Conservation (phyloP, 2,888 invertebrate species). For the Mallateleia sp. region DNA sequence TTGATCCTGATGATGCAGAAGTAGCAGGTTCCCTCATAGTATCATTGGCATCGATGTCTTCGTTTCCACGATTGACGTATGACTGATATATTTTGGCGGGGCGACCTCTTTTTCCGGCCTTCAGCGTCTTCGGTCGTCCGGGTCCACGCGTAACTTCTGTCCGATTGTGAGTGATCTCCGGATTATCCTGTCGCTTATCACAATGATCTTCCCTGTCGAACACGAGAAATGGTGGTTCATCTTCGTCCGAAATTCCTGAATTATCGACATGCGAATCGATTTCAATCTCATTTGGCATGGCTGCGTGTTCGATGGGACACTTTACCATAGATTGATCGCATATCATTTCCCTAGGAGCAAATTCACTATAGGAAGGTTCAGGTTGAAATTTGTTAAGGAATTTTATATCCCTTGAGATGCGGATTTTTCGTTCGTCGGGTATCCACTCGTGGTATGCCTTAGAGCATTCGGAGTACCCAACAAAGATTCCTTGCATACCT, state of each 20-base stretch:
- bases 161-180: background rate
- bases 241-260: too few relatives aligned
- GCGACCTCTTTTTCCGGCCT: slow-evolving; percentile 11
- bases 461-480: slow-evolving; percentile 63
- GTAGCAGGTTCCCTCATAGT: background rate
- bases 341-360: too few relatives aligned
- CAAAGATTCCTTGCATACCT: slow-evolving; percentile 46
- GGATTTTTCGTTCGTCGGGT: slow-evolving; percentile 20
- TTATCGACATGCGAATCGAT: too few relatives aligned
- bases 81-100: slow-evolving; percentile 10
- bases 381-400: slow-evolving; percentile 3
- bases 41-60: too few relatives aligned
- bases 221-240: too few relatives aligned
- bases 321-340: too few relatives aligned
- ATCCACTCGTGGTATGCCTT: slow-evolving; percentile 61
- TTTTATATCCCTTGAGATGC: slow-evolving; percentile 52
- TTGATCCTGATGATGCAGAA: background rate
- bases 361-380: too few relatives aligned
- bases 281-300: too few relatives aligned
- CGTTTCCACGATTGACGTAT: too few relatives aligned
- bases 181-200: background rate
- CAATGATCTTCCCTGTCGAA: background rate
- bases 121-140: background rate
- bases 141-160: background rate
- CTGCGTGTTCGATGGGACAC: too few relatives aligned